These are phyloP conservation scores for Halcyon badia DNA, from an alignment of 2,797 vertebrate species.

Conservation along the genomic window DNA sequence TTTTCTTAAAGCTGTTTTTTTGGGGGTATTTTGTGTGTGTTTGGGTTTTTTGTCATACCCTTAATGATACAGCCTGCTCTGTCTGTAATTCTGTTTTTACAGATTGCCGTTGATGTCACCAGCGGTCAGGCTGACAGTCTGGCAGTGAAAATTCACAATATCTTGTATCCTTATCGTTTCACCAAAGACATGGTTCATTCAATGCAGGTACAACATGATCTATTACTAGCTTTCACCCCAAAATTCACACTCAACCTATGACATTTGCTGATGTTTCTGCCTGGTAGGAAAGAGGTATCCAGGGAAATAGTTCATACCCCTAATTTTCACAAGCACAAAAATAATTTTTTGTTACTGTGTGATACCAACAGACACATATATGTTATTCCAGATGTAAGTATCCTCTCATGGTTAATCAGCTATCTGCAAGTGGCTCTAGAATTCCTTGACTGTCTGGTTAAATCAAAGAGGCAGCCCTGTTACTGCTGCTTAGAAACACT, in stretches of 20 bases:
- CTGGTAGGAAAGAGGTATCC: neutral
- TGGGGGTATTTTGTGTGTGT: neutral
- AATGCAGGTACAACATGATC: slow-evolving; percentile 86
- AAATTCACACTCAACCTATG: neutral
- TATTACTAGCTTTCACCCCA: neutral
- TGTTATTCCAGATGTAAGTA: neutral
- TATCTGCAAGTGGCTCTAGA: neutral
- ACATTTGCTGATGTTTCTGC: neutral
- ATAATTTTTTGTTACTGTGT: neutral
- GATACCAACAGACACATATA: neutral
- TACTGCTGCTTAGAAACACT: neutral
- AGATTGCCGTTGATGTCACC: slow-evolving; percentile 93
- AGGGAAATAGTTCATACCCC: neutral
- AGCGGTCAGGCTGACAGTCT: slow-evolving; percentile 87
- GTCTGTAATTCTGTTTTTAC: slow-evolving; percentile 44
- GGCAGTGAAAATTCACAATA: slow-evolving; percentile 94
- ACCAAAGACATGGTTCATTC: slow-evolving; percentile 97
- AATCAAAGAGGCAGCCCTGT: neutral
- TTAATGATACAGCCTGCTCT: neutral
- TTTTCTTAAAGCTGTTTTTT: neutral
- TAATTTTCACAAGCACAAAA: neutral
- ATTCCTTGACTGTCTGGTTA: neutral
- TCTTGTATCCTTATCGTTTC: slow-evolving; percentile 95
- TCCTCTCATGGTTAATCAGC: neutral
- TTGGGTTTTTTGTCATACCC: neutral